Base-by-base conservation (phyloP, 2,113 vertebrate genomes). In the Crocuta crocuta region DNA sequence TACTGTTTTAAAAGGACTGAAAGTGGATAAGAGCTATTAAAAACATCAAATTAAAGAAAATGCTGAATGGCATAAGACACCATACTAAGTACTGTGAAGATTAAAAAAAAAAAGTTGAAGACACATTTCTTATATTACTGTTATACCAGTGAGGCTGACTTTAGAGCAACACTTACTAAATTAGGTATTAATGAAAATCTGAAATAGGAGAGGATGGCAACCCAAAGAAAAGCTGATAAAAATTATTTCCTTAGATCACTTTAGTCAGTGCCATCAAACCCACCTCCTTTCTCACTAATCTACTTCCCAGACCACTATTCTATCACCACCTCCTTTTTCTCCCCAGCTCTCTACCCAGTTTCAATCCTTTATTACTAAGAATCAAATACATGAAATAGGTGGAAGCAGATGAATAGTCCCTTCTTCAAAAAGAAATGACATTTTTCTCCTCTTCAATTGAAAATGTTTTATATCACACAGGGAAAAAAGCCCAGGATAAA, bases 1-100 rank as follows among this genome's bases (percentile, higher is more conserved):
- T 94, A 96, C 28, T 96, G 92, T 97, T 97, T 96, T 96, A 61
- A 97, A 97, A 97, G 95, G 95, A 53, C 66, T 95, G 5, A 89
- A 95, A 97, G 73, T 97, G 93, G 79, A 66, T 92, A 96, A 97
- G 92, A 91, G 76, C 97, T 96, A 97, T 94, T 97, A 97, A 97
- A 97, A 95, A 93, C 96, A 97, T 94, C 92, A 97, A 94, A 95
- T 95, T 95, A 93, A 96, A 93, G 39, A 50, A 98, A 97, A 95
- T 86, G 95, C 0, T 94, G 61, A 97, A 91, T 81, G 83, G 78
- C 50, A 70, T 87, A 98, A 94, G 71, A 93, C 58, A 80, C 90
- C 58, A 89, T 23, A 95, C 78, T 73, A 91, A 91, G 73, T 78
- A 95, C 50, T 91, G 24, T 39, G 55, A 58, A 79, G 17, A 94